Percentiles rank a stretch among this genome's conserved stretches.
Evolutionary conservation across 2,888 invertebrate genomes (phyloP).

Genomic region (Agrypnus murinus): DNA sequence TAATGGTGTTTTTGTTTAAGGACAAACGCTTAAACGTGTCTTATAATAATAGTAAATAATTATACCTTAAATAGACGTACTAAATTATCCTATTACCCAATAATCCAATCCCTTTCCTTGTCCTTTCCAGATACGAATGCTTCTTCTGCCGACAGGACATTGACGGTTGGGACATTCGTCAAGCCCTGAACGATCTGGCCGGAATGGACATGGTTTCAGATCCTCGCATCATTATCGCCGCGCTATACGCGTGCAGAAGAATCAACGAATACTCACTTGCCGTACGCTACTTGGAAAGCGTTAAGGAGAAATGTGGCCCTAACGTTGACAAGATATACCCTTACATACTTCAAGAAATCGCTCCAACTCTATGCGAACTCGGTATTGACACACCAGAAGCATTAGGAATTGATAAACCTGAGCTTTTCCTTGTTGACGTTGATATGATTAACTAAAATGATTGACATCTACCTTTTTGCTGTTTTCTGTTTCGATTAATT

Average conservation of each 20-base stretch:
- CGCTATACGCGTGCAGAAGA: constrained; percentile 77
- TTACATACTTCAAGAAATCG: constrained; percentile 91
- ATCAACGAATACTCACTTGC: constrained; percentile 80
- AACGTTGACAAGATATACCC: constrained; percentile 87
- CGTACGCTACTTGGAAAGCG: constrained; percentile 88
- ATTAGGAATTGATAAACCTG: constrained; percentile 97
- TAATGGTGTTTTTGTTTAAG: too few species aligned
- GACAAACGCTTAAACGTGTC: too few species aligned
- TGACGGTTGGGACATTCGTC: constrained; percentile 86
- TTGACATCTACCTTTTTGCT: too few species aligned
- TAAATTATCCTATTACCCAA: too few species aligned
- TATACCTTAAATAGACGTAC: too few species aligned
- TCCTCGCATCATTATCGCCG: constrained; percentile 75
- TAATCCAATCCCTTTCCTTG: constrained; percentile 17
- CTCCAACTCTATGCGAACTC: constrained; percentile 91
- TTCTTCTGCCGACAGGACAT: constrained; percentile 90
- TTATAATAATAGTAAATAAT: too few species aligned
- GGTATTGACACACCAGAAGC: constrained; percentile 96
- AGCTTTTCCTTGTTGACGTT: constrained; percentile 73
- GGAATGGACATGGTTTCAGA: constrained; percentile 77
- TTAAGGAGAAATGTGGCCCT: constrained; percentile 90
- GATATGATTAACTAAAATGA: constrained; percentile 6
- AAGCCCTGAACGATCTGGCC: constrained; percentile 74
- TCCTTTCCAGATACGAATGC: constrained; percentile 78
- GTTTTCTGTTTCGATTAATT: too few species aligned